A percentile compares a stretch with the other conserved stretches of the same genome.
phyloP scores from a whole-genome alignment of 2,888 invertebrate species.

The Amiota minor region DNA sequence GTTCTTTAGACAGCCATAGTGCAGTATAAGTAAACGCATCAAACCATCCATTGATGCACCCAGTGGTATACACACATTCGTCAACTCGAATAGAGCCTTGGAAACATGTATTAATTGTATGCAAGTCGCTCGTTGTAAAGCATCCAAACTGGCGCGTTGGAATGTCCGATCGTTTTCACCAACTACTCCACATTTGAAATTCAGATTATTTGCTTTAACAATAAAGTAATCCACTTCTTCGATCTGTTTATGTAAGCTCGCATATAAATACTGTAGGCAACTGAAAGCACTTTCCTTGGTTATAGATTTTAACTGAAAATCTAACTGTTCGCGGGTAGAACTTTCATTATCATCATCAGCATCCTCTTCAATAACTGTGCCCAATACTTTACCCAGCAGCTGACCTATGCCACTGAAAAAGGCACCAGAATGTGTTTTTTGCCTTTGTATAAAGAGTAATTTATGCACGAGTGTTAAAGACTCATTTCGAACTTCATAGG shows the following conservation, averaged over 20 bases:
- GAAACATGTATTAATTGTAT: constrained; percentile 77
- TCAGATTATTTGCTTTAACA: constrained; percentile 73
- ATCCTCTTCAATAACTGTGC: constrained; percentile 56
- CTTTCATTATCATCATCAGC: constrained; percentile 48
- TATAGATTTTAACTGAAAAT: constrained; percentile 65
- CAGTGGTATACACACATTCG: constrained; percentile 75
- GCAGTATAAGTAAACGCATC: constrained; percentile 76
- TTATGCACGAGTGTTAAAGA: constrained; percentile 68
- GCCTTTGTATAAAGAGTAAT: constrained; percentile 68
- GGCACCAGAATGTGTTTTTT: constrained; percentile 69
- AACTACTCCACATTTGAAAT: constrained; percentile 73
- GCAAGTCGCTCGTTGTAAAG: constrained; percentile 76
- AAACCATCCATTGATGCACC: constrained; percentile 76
- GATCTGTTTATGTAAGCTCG: constrained; percentile 68
- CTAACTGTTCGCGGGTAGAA: constrained; percentile 2
- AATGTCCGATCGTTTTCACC: constrained; percentile 74
- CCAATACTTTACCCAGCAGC: constrained; percentile 65
- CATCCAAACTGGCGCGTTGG: constrained; percentile 73
- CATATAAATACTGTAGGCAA: constrained; percentile 62
- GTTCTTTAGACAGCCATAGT: constrained; percentile 76
- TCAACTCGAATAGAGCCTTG: constrained; percentile 75
- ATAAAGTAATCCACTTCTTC: constrained; percentile 71
- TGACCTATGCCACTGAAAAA: constrained; percentile 69
- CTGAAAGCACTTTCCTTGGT: constrained; percentile 59
- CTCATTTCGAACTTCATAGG: constrained; percentile 57